Evolutionary conservation across 2,888 invertebrate species (phyloP), one percentile per base, ranked within the genome.

Genomic region (Sarcophaga caerulescens): DNA sequence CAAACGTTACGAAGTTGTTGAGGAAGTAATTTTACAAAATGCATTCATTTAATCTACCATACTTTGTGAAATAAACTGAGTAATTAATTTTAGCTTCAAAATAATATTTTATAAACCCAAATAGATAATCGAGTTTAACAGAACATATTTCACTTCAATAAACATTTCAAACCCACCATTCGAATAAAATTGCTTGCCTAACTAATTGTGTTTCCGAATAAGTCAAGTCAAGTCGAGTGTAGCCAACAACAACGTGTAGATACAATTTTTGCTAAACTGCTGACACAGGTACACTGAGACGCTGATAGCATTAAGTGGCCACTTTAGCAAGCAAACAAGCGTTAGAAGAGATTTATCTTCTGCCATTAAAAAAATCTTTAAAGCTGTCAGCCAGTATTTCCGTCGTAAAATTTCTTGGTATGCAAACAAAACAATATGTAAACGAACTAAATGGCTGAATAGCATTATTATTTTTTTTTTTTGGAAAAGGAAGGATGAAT

Each of bases 251-350:
- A 4, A 1, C 45, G 45, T 23, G 17, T 57, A 17, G 35, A 19
- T 62, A 19, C 17, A 65, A 69, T 68, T 6, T 68, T 6, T 21
- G 6, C 44, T 63, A 78, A 81, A 75, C 10, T 79, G 75, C 74
- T 82, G 82, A 85, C 77, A 85, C 77, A 74, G 25, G 65, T 52
- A 52, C 78, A 74, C 47, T 69, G 68, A 74, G 62, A 69, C 47
- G 65, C 59, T 85, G 81, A 57, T 74, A 85, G 25, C 62, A 71
- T 79, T 69, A 85, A 82, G 78, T 77, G 86, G 5, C 78, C 78
- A 75, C 81, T 84, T 78, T n/a, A 71, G 35, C 23, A 70, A 75
- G 68, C 66, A 81, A 66, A 52, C 52, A 52, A 52, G 1, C 17
- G 17, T 11, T 60, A 23, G 5, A 66, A 60, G 73, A 44, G 35